Base-by-base conservation (phyloP, 1,140 invertebrate genomes). In the Drosophila eugracilis region DNA sequence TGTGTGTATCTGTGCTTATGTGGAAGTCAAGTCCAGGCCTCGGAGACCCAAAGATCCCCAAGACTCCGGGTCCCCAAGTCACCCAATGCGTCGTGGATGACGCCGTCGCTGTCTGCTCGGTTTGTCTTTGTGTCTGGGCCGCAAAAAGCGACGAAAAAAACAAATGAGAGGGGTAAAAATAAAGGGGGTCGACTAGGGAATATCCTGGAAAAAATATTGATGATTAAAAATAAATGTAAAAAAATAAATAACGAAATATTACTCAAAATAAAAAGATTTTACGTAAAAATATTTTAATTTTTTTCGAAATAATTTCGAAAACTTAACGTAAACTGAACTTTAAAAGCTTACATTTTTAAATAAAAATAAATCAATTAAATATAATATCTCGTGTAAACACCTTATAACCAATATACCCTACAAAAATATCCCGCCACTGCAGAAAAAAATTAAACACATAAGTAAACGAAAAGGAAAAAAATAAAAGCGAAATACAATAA, bases 71-170 rank as follows among this genome's bases (percentile, higher is more conserved):
- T 66, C 58, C 62, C 52, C 74, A 69, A 70, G 62, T 66, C 48
- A 75, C 41, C 53, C 65, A 67, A 67, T 67, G 65, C 65, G 65
- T 63, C 45, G 73, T 21, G 41, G 54, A 58, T 62, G 62, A 48
- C 53, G 59, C 24, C 60, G 74, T 57, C 53, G 71, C 50, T 63
- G 62, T 83, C 74, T 71, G 79, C 74, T 72, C 66, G 66, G 72
- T 63, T 85, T 85, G 80, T 85, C 81, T 85, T 86, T 85, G 81
- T 85, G 81, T 85, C 81, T 85, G 81, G 81, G 54, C 81, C 73
- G 77, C 60, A 76, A 58, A 58, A 47, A 78, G 21, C 39, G 49
- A 72, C 39, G 41, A 79, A 50, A 62, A 62, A 49, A 42, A 6
- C 26, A 49, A 30, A 52, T 34, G 45, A 76, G 49, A 15, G 55